Conservation (phyloP, 2,797 vertebrate genomes). For the Thamnophis elegans region DNA sequence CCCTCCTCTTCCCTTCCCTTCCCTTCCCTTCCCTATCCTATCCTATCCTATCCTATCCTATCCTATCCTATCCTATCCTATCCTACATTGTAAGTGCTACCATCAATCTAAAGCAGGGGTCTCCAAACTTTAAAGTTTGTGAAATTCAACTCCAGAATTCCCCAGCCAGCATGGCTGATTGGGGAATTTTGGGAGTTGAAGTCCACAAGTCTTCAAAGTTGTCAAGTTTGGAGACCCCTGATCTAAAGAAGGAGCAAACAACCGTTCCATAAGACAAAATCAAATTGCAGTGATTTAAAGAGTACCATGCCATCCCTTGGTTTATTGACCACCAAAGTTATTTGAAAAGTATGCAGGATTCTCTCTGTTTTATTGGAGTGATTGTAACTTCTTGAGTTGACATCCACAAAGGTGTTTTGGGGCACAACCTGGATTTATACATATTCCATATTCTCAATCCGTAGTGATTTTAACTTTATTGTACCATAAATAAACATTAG, state of each 20-base stretch:
- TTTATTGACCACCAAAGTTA: background rate
- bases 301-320: background rate
- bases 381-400: background rate
- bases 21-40: too few relatives aligned
- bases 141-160: too few relatives aligned
- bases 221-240: background rate
- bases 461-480: background rate
- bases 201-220: background rate
- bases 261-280: slow-evolving; percentile 58
- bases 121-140: too few relatives aligned
- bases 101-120: slow-evolving; percentile 54
- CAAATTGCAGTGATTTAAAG: slow-evolving; percentile 24
- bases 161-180: too few relatives aligned
- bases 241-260: slow-evolving; percentile 19
- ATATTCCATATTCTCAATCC: background rate
- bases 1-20: too few relatives aligned
- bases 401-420: background rate
- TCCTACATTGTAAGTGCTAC: slow-evolving; percentile 65
- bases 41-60: too few relatives aligned
- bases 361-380: background rate
- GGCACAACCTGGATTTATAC: background rate
- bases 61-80: too few relatives aligned
- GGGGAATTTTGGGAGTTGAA: background rate
- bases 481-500: background rate
- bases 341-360: background rate